phyloP scores from a whole-genome alignment of 2,797 vertebrate genomes.

The Sarcophilus harrisii region DNA sequence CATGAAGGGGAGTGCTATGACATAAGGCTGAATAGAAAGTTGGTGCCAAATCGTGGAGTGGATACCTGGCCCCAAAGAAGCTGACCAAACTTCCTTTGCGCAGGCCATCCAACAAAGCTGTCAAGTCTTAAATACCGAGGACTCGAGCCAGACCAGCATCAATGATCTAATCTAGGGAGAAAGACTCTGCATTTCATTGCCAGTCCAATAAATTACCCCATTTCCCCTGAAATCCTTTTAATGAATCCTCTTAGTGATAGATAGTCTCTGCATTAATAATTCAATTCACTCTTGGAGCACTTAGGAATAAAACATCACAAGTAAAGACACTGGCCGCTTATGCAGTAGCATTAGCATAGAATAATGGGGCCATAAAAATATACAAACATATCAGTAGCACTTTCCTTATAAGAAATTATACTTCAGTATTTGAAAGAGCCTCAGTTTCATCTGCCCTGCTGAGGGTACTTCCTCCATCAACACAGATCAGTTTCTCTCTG shows the following conservation, averaged over 20 bases:
- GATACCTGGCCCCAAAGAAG: constrained; percentile 17
- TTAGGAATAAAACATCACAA: constrained; percentile 60
- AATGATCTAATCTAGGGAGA: neutral
- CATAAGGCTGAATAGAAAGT: neutral
- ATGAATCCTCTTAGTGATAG: constrained; percentile 45
- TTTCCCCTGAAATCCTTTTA: neutral
- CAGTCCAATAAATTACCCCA: neutral
- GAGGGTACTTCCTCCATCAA: neutral
- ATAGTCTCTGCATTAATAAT: constrained; percentile 58
- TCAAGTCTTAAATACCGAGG: neutral
- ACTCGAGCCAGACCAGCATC: neutral
- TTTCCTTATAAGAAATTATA: constrained; percentile 8
- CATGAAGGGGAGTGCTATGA: neutral
- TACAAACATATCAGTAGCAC: neutral
- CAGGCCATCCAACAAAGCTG: neutral
- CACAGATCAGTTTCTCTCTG: neutral
- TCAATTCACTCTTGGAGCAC: constrained; percentile 55
- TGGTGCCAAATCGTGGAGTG: neutral
- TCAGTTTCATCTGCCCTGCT: neutral
- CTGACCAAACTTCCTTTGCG: neutral
- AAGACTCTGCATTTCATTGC: neutral
- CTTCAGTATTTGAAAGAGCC: neutral
- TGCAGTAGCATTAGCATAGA: neutral
- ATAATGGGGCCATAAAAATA: neutral
- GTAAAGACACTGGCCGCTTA: constrained; percentile 29